Evolutionary conservation across 2,888 invertebrate genomes (phyloP), one percentile per base, ranked within the genome.

Genomic region (Phytoseiulus persimilis): DNA sequence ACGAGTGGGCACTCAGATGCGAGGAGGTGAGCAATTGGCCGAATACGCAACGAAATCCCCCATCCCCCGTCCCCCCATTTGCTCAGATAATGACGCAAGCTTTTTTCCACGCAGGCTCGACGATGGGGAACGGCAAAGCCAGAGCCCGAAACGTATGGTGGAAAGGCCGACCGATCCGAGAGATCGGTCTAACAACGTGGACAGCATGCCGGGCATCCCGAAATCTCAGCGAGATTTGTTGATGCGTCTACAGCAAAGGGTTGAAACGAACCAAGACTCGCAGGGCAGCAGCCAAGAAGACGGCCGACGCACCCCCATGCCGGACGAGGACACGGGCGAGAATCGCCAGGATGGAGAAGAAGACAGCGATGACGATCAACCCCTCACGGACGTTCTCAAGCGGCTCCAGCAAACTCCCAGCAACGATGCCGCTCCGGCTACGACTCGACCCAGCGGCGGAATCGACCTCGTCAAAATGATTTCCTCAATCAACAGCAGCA

Each of bases 341-440:
- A 96, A 96, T 95, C 96, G 96, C 92, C 96, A 96, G 0, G 96
- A 96, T 92, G 96, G 96, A 91, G 95, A 95, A 91, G 95, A 95
- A 91, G 95, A 95, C 90, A 92, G 91, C 31, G 91, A 91, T 31
- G 90, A 90, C 32, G 91, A 91, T 90, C 90, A 91, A 31, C 91
- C 91, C 2, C 83, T 91, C 45, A 91, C 91, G 31, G 91, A 90
- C 83, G 91, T 91, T 6, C 90, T 91, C 46, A 91, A 91, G 33
- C 32, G 87, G 90, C 45, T 87, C 9, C 87, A 87, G 33, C 87
- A 87, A n/a, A n/a, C 32, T 33, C 87, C 87, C 28, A 87, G 31
- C 28, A 87, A 32, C 39, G 87, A 87, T 39, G 87, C 45, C 87
- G 23, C 87, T 2, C 87, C 87, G 6, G 87, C 87, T 2, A 39